Evolutionary conservation across 2,797 vertebrate species (phyloP).

Genomic region (Eidolon dupreanum): DNA sequence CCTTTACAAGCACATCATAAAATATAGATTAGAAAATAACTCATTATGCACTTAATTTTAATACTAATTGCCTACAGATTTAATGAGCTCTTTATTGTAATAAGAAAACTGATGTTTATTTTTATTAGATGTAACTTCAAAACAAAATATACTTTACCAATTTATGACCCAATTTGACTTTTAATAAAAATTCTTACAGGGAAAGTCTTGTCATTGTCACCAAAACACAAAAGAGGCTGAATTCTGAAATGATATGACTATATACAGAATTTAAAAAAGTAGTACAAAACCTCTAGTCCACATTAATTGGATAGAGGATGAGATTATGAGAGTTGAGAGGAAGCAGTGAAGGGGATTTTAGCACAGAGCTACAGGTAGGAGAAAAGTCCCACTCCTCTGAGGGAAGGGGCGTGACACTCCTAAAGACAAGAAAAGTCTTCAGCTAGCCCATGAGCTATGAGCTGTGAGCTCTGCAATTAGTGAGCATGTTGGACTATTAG

Average conservation of each 20-base stretch:
- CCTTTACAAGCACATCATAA: slow-evolving; percentile 69
- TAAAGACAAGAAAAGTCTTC: not conserved
- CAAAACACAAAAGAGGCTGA: not conserved
- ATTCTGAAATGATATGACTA: not conserved
- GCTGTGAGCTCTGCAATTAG: not conserved
- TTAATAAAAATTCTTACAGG: slow-evolving; percentile 24
- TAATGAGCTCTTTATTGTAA: slow-evolving; percentile 69
- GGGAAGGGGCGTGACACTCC: accelerated
- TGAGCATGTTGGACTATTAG: not conserved
- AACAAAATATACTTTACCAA: slow-evolving; percentile 53
- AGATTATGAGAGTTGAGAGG: not conserved
- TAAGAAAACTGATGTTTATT: slow-evolving; percentile 58
- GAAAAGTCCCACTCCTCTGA: not conserved
- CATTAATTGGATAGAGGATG: not conserved
- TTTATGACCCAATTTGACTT: slow-evolving; percentile 28
- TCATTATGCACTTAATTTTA: slow-evolving; percentile 66
- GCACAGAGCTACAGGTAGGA: not conserved
- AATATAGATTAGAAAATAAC: slow-evolving; percentile 67
- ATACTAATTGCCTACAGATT: slow-evolving; percentile 58
- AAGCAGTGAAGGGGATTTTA: not conserved
- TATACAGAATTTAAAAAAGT: not conserved
- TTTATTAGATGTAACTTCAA: slow-evolving; percentile 58
- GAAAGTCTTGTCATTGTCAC: not conserved
- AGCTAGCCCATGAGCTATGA: not conserved
- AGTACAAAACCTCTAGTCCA: not conserved